Percentiles rank a stretch among this genome's conserved stretches.
Evolutionary conservation across 2,888 invertebrate species (phyloP).

Genomic region (Flexamia atlantica): DNA sequence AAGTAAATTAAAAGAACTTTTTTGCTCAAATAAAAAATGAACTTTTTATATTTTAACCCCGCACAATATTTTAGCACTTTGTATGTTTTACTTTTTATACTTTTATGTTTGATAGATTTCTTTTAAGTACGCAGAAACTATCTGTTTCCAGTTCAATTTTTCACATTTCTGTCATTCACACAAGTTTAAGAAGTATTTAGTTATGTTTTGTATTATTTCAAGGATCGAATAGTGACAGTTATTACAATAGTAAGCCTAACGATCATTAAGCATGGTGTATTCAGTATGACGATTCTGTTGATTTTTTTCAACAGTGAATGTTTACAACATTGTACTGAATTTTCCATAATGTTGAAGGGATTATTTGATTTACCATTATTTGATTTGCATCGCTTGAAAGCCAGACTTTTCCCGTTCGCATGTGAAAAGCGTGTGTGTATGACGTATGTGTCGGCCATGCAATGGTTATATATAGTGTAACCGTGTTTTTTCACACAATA

Average conservation of each 20-base stretch:
- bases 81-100: conserved; percentile 30
- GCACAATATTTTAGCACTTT: conserved; percentile 17
- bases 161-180: background rate
- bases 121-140: background rate
- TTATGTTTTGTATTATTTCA: background rate
- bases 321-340: no score
- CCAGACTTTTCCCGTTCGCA: conserved; percentile 12
- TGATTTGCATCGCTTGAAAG: conserved; percentile 8
- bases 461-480: conserved; percentile 65
- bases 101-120: background rate
- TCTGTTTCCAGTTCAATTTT: background rate
- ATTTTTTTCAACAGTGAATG: no score
- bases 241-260: conserved; percentile 16
- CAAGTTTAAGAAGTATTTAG: background rate
- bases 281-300: no score
- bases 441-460: conserved; percentile 20
- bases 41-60: conserved; percentile 13
- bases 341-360: no score
- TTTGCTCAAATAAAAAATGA: conserved; percentile 21
- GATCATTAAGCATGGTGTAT: background rate
- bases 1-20: background rate
- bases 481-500: conserved; percentile 66
- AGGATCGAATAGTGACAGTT: background rate
- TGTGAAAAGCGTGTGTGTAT: conserved; percentile 20
- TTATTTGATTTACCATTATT: background rate